Evolutionary conservation across 2,113 vertebrate genomes (phyloP), one percentile per base, ranked within the genome.

Genomic region (Rafetus swinhoei): DNA sequence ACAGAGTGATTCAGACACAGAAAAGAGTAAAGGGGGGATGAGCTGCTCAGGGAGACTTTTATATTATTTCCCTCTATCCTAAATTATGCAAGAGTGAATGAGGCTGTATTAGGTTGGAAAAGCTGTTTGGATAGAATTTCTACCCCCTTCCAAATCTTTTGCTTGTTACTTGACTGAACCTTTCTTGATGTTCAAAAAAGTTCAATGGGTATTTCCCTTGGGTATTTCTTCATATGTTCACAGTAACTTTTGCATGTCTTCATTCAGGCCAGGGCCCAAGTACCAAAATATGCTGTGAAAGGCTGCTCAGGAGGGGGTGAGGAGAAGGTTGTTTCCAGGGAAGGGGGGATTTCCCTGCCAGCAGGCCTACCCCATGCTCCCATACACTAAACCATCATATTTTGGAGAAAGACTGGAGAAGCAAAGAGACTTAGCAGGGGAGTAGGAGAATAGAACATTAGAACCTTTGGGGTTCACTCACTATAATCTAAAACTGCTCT

Each of bases 131-230:
- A 19, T 16, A 87, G 87, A 57, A 4, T 9, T 19, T n/a, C 13
- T 0, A 14, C 87, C 72, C 9, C 39, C 27, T 90, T 77, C 72
- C 56, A 9, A 87, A 35, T 35, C 50, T 19, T 16, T 72, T 29
- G 54, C 27, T 60, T 88, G n/a, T 52, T 21, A 77, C 52, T 55
- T 45, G 35, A 15, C 24, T 29, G 32, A 10, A 29, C 5, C 32
- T 72, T 12, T 16, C 65, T 25, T 5, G 13, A 60, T 79, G 39
- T 89, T 90, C 82, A 84, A 35, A 55, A 52, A 86, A 84, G 50
- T 11, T 10, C 0, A 0, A 3, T 60, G 55, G 45, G 89, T 5
- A 4, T 55, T 82, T 87, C 57, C 52, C 57, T 84, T 35, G 45
- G 19, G 32, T 9, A 1, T 39, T 11, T 72, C 45, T 45, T 92